Evolutionary conservation across 2,797 vertebrate genomes (phyloP), one percentile per base, ranked within the genome.

Genomic region (Danio kyathit): DNA sequence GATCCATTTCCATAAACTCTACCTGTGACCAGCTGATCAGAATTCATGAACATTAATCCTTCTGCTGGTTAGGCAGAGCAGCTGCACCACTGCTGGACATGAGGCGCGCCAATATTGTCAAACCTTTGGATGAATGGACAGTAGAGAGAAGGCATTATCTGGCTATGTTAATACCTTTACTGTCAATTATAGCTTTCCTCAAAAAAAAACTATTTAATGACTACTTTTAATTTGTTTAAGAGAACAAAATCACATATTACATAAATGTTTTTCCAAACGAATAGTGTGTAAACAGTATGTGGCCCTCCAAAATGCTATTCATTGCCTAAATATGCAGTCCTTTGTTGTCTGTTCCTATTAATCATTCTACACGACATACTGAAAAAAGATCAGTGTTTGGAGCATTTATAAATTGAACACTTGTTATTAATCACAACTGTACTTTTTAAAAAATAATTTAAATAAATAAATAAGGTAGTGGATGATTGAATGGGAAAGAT

Each of bases 1-100:
- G 82, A 87, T 80, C 83, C 83, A 69, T 90, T 83, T 87, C 73
- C 77, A 89, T 88, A 91, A 91, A 41, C 82, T 90, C 89, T 91
- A 91, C 87, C 90, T 85, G 89, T 87, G 85, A 87, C 88, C 88
- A 87, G 85, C 82, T 92, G 92, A 93, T 92, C 90, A 93, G 89
- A 91, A 70, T 80, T 80, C 71, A 46, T 76, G 76, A 85, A 87
- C 78, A 77, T n/a, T 49, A 64, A 76, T 46, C 66, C 79, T n/a
- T 72, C 85, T 84, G 81, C 82, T 49, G 71, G 52, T 19, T 72
- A 7, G 17, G 4, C 3, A 72, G 52, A 21, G 17, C 65, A 67
- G 75, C 65, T 66, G 56, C 73, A 75, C 44, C 17, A 19, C 48
- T 70, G 44, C 74, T 56, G n/a, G 59, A 46, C 60, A n/a, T 57